These are phyloP conservation scores for Paramuricea clavata DNA, from an alignment of 92 coral and sea anemone genomes.

Conservation along the genomic window DNA sequence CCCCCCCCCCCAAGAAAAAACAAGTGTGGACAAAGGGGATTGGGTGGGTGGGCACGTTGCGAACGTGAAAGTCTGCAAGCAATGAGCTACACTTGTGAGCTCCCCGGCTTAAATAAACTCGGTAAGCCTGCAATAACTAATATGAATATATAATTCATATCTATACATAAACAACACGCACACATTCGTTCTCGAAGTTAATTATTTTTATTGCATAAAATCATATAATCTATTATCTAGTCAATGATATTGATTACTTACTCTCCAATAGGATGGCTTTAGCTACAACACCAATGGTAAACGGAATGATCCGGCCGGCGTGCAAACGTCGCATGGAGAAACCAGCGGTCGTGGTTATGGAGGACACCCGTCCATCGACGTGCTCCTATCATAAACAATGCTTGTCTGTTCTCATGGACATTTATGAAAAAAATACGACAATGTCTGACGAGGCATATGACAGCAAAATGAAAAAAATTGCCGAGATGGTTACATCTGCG, in stretches of 20 bases:
- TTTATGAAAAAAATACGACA: not conserved
- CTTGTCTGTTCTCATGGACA: constrained; percentile 1
- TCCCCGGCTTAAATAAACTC: no score
- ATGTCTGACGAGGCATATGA: not conserved
- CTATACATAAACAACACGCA: no score
- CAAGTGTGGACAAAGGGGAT: no score
- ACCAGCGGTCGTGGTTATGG: not conserved
- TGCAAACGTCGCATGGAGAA: not conserved
- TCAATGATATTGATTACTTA: not conserved
- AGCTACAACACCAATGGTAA: not conserved
- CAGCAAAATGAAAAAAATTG: not conserved
- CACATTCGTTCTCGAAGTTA: no score
- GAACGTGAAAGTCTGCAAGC: no score
- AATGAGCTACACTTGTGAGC: no score
- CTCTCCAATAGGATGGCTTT: constrained; percentile 7
- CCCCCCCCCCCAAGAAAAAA: no score
- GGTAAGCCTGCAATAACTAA: no score
- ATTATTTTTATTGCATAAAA: no score
- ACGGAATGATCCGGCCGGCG: not conserved
- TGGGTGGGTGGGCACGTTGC: no score
- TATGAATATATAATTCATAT: no score
- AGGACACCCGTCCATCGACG: not conserved
- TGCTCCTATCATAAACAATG: constrained; percentile 1
- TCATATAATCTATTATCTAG: not conserved
- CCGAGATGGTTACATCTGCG: not conserved